Percentiles rank a stretch among this genome's conserved stretches.
Conservation (phyloP, 1,140 invertebrate genomes). For the Lasioglossum albipes region DNA sequence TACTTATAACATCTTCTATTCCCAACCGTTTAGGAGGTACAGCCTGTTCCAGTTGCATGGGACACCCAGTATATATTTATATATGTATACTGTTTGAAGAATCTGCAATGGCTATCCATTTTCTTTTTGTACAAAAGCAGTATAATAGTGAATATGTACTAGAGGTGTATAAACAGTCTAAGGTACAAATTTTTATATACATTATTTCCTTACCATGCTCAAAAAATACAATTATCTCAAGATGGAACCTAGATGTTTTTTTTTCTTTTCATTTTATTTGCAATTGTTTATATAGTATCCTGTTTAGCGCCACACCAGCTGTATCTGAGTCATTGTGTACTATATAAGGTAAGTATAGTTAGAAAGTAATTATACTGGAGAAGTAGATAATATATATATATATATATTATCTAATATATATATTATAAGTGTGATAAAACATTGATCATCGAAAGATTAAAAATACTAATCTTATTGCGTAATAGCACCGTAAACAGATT, state of each 20-base stretch:
- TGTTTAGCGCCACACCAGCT: constrained; percentile 24
- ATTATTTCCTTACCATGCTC: constrained; percentile 1
- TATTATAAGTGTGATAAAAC: background rate
- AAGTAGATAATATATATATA: background rate
- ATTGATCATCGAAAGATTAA: constrained; percentile 10
- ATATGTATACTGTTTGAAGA: background rate
- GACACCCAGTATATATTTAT: too few species aligned
- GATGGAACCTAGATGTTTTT: background rate
- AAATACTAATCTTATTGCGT: background rate
- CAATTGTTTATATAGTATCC: constrained; percentile 3
- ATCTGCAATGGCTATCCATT: background rate
- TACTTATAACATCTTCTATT: too few species aligned
- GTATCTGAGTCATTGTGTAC: background rate
- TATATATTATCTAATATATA: too few species aligned
- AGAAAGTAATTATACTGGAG: background rate
- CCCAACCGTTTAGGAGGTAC: too few species aligned
- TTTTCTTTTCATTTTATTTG: background rate
- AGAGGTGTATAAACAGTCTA: constrained; percentile 23
- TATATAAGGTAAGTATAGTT: constrained; percentile 10
- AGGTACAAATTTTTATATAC: constrained; percentile 24
- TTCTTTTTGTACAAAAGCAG: constrained; percentile 20
- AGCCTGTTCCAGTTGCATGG: too few species aligned
- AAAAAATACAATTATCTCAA: constrained; percentile 34
- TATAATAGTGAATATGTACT: constrained; percentile 15
- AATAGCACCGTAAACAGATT: background rate